Evolutionary conservation across 2,113 vertebrate species (phyloP).

Genomic region (Mormyrus iriodes): DNA sequence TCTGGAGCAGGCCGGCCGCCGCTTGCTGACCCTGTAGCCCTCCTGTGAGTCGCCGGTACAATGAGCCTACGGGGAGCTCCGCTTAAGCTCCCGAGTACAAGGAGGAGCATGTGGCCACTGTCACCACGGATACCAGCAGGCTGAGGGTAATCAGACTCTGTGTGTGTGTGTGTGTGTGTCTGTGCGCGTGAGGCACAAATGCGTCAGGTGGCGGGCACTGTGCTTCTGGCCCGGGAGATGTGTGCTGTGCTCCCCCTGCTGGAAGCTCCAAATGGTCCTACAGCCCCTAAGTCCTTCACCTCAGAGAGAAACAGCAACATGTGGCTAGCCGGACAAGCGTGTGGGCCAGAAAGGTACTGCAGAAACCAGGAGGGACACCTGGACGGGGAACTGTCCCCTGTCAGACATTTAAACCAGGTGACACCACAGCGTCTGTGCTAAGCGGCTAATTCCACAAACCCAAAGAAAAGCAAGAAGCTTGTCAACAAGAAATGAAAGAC

Average conservation of each 20-base stretch:
- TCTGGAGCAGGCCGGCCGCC: neutral
- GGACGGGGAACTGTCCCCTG: neutral
- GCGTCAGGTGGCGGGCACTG: neutral
- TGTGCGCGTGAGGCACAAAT: neutral
- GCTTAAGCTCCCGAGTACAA: neutral
- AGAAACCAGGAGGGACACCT: neutral
- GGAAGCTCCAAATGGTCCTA: neutral
- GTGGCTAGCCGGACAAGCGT: neutral
- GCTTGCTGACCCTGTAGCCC: neutral
- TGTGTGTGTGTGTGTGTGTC: neutral
- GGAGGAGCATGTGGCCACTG: neutral
- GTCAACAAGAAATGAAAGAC: neutral
- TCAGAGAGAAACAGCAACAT: neutral
- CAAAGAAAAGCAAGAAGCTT: neutral
- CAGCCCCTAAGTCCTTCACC: neutral
- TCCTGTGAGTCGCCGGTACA: neutral
- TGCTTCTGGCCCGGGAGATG: neutral
- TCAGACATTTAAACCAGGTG: neutral
- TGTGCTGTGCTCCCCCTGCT: neutral
- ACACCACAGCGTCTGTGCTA: neutral
- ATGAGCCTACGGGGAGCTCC: neutral
- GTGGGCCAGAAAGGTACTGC: neutral
- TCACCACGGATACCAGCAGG: neutral
- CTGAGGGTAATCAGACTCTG: neutral
- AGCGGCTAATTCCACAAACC: neutral